These are phyloP conservation scores for Ceriagrion tenellum DNA, from an alignment of 2,888 invertebrate genomes.

Conservation along the genomic window DNA sequence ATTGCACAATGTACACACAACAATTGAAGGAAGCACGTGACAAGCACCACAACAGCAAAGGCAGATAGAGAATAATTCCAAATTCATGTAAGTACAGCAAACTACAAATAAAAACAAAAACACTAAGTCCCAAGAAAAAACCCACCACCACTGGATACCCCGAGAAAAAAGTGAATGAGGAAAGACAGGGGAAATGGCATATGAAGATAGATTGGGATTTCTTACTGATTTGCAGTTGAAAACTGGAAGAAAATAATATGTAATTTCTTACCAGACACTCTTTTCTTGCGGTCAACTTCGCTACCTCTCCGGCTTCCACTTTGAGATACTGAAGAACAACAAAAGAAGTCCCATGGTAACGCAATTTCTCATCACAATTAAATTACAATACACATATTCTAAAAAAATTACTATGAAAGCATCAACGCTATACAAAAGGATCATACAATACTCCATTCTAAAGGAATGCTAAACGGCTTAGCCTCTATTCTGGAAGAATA, in stretches of 20 bases:
- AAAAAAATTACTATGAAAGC: neutral
- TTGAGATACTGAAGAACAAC: neutral
- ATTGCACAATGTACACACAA: neutral
- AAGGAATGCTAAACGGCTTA: neutral
- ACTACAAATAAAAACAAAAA: conserved; percentile 51
- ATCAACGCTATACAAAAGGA: neutral
- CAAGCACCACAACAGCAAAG: conserved; percentile 68
- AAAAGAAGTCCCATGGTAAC: neutral
- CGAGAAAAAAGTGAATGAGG: conserved; percentile 14
- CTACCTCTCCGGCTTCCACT: conserved; percentile 24
- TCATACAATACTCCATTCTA: neutral
- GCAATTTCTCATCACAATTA: neutral
- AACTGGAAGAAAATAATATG: neutral
- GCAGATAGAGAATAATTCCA: neutral
- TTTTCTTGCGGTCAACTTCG: conserved; percentile 12
- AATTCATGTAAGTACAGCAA: conserved; percentile 16
- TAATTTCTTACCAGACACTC: conserved; percentile 20
- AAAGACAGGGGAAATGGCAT: neutral
- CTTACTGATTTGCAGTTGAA: neutral
- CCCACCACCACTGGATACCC: conserved; percentile 27
- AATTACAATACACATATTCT: neutral
- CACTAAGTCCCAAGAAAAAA: neutral
- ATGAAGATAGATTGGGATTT: neutral
- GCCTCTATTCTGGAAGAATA: too few species aligned
- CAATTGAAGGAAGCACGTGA: conserved; percentile 68